These are phyloP conservation scores for Pterocles gutturalis DNA, from an alignment of 2,113 vertebrate species.

Conservation along the genomic window DNA sequence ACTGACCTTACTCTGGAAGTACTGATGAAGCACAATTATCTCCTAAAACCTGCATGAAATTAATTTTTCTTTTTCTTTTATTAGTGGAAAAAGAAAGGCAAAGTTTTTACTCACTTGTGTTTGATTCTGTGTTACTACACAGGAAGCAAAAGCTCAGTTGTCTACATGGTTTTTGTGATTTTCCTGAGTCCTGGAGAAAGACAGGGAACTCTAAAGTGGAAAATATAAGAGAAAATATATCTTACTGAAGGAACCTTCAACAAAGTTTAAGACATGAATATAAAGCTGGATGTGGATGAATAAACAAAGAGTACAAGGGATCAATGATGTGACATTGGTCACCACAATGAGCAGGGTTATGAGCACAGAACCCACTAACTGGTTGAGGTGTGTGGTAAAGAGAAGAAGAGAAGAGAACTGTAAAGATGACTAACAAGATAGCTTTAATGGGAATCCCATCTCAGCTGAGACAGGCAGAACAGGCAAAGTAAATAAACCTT, in stretches of 20 bases:
- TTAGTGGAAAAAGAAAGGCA: not conserved
- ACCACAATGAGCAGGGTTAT: no score
- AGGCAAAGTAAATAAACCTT: not conserved
- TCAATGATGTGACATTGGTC: no score
- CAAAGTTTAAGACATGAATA: not conserved
- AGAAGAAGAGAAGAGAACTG: not conserved
- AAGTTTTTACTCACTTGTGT: not conserved
- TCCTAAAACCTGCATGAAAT: not conserved
- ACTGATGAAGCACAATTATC: not conserved
- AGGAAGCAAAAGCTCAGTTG: not conserved
- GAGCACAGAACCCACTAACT: not conserved
- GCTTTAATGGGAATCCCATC: not conserved
- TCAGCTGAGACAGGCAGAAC: not conserved
- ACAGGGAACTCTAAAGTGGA: not conserved
- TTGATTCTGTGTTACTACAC: not conserved
- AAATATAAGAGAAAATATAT: not conserved
- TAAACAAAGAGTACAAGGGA: not conserved
- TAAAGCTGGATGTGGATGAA: not conserved
- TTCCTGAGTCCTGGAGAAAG: not conserved
- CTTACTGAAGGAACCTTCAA: not conserved
- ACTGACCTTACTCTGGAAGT: not conserved
- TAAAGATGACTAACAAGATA: not conserved
- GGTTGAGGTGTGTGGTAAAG: not conserved
- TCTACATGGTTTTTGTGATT: not conserved
- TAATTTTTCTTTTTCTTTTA: not conserved